A percentile compares a stretch with the other conserved stretches of the same genome.
Conservation (phyloP, 2,113 vertebrate species). For the Lathamus discolor region DNA sequence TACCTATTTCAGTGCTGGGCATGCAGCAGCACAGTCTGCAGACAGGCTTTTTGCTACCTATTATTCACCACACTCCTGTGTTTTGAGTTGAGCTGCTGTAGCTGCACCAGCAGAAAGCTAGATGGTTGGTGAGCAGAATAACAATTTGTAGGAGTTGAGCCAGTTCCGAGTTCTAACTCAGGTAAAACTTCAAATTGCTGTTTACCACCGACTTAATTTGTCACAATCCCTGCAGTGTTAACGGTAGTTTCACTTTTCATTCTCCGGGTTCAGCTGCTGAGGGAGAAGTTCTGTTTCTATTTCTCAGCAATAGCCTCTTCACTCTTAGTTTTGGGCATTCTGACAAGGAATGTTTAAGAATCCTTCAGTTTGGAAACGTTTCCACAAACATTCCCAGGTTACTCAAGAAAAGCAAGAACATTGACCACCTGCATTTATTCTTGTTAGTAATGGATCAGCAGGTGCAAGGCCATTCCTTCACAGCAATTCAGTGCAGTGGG, state of each 20-base stretch:
- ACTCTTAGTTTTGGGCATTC: neutral
- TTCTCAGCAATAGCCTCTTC: neutral
- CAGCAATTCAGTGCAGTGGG: neutral
- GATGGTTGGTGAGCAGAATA: neutral
- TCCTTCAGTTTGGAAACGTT: neutral
- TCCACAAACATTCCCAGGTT: neutral
- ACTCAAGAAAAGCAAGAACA: neutral
- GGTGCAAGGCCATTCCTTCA: neutral
- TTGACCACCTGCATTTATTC: neutral
- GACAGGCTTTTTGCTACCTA: neutral
- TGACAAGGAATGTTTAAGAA: neutral
- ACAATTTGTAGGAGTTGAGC: neutral
- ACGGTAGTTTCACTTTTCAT: neutral
- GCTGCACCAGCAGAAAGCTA: neutral
- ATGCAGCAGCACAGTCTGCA: neutral
- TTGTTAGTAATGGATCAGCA: neutral
- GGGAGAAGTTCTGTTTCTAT: neutral
- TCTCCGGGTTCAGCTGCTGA: neutral
- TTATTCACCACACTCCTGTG: neutral
- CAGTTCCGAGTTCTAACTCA: neutral
- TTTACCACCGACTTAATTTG: fast-evolving
- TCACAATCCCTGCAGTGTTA: neutral
- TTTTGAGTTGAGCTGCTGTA: neutral
- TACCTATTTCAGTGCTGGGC: neutral
- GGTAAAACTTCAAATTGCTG: neutral